A percentile compares a stretch with the other conserved stretches of the same genome.
phyloP scores from a whole-genome alignment of 2,797 vertebrate genomes.

The Accipiter badius region DNA sequence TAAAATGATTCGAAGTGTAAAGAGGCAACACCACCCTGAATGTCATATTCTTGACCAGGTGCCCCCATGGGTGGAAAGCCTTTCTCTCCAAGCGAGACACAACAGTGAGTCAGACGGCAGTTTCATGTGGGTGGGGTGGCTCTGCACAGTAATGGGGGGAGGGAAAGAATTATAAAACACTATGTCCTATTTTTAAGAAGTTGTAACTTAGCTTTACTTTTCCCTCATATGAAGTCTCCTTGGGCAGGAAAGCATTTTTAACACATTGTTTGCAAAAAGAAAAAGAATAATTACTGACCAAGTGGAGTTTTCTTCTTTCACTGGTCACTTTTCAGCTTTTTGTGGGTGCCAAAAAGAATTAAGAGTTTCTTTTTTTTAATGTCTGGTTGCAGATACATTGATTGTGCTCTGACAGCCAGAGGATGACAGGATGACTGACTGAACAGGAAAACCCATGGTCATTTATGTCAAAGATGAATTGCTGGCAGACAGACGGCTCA shows the following conservation, averaged over 20 bases:
- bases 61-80: not conserved
- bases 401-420: not conserved
- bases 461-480: not conserved
- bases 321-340: not conserved
- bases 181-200: constrained; percentile 25
- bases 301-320: not conserved
- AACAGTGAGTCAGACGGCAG: constrained; percentile 6
- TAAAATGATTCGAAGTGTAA: not conserved
- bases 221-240: not conserved
- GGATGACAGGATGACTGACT: not conserved
- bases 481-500: not conserved
- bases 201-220: constrained; percentile 23
- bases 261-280: not conserved
- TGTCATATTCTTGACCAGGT: constrained; percentile 42
- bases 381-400: not conserved
- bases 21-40: not conserved
- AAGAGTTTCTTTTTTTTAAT: not conserved
- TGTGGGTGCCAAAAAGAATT: not conserved
- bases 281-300: not conserved
- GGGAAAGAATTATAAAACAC: not conserved
- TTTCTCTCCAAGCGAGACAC: not conserved
- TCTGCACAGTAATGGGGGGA: not conserved
- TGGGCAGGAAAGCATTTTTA: constrained; percentile 10
- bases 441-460: not conserved
- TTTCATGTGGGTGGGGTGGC: constrained; percentile 5